Percentiles rank a stretch among this genome's conserved stretches.
phyloP scores from a whole-genome alignment of 2,113 vertebrate species.

The Sinocyclocheilus anophthalmus region DNA sequence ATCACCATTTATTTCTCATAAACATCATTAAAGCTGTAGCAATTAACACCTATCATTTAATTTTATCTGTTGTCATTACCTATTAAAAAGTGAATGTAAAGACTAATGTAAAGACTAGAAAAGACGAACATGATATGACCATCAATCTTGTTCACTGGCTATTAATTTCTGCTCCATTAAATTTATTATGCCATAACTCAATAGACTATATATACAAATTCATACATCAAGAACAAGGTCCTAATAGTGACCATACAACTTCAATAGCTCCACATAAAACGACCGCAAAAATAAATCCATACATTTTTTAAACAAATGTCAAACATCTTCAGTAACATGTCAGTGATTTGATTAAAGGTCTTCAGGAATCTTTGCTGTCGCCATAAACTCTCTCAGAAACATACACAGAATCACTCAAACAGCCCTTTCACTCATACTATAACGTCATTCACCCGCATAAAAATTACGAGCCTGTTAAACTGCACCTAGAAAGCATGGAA shows the following conservation, averaged over 20 bases:
- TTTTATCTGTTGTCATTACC: neutral
- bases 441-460: constrained; percentile 28
- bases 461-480: constrained; percentile 35
- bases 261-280: neutral
- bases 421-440: constrained; percentile 1
- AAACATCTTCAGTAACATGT: constrained; percentile 1
- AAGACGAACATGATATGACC: neutral
- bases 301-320: constrained; percentile 13
- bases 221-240: neutral
- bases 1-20: neutral
- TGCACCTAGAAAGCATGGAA: constrained; percentile 22
- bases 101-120: neutral
- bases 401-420: neutral
- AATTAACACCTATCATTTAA: neutral
- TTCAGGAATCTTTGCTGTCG: neutral
- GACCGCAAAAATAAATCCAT: constrained; percentile 6
- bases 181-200: constrained; percentile 2
- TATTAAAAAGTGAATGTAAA: neutral
- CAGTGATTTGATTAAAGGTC: neutral
- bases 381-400: neutral
- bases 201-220: constrained; percentile 4
- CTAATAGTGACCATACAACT: neutral
- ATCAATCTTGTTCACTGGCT: neutral
- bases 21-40: neutral
- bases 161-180: constrained; percentile 9